A percentile compares a stretch with the other conserved stretches of the same genome.
These are phyloP conservation scores for Muscicapa striata DNA, from an alignment of 2,797 vertebrate genomes.

Conservation along the genomic window DNA sequence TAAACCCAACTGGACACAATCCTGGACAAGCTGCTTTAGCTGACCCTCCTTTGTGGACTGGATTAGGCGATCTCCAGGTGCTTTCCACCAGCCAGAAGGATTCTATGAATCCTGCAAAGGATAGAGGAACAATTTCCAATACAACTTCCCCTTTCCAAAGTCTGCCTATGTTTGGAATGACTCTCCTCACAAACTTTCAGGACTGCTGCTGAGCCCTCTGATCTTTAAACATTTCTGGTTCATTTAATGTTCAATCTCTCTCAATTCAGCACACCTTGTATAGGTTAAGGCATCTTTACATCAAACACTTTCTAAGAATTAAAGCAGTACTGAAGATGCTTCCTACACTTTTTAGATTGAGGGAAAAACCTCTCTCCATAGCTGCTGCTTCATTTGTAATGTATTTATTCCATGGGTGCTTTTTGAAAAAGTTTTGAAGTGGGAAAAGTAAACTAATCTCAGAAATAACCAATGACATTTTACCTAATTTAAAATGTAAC, in stretches of 20 bases:
- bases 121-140: neutral
- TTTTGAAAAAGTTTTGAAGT: neutral
- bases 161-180: neutral
- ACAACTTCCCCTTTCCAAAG: neutral
- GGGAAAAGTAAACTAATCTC: neutral
- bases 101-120: neutral
- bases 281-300: neutral
- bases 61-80: neutral
- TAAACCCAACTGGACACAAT: neutral
- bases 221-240: neutral
- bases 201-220: neutral
- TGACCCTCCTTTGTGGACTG: neutral
- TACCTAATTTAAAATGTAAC: neutral
- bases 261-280: neutral
- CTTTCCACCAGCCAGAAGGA: neutral
- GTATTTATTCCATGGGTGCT: neutral
- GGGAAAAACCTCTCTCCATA: neutral
- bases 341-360: neutral
- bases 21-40: neutral
- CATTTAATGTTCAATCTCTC: neutral
- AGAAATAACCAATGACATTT: neutral
- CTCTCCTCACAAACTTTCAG: neutral
- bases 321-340: neutral
- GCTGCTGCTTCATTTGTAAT: neutral
- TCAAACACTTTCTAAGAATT: neutral